Evolutionary conservation across 2,888 invertebrate genomes (phyloP).

Genomic region (Hetaerina titia): DNA sequence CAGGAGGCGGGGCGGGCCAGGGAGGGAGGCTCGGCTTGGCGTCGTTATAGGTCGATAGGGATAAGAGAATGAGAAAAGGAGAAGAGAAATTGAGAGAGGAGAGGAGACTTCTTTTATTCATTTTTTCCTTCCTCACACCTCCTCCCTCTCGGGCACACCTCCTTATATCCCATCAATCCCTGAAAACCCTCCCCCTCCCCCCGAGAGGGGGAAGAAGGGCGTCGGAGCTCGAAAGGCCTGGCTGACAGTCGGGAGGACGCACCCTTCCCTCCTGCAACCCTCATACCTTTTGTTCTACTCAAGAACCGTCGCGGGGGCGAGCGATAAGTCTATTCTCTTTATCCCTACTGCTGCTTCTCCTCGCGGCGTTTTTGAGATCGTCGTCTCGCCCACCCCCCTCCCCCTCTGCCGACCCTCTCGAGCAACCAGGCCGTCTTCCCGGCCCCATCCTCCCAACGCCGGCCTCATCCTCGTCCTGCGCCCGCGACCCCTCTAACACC

Average conservation of each 20-base stretch:
- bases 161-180: conserved; percentile 18
- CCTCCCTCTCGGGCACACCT: neutral
- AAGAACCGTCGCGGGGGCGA: neutral
- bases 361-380: neutral
- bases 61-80: too few species aligned
- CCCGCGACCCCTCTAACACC: neutral
- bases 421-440: neutral
- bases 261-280: neutral
- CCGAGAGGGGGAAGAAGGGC: neutral
- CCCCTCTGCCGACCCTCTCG: neutral
- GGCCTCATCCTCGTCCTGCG: neutral
- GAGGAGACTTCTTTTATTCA: too few species aligned
- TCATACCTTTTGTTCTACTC: conserved; percentile 25
- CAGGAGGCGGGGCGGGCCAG: too few species aligned
- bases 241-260: neutral
- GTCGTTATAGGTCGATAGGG: too few species aligned
- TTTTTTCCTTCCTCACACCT: neutral
- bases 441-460: neutral
- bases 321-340: conserved; percentile 26
- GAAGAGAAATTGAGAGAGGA: too few species aligned
- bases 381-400: neutral
- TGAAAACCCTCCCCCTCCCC: neutral
- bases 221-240: neutral
- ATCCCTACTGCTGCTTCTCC: neutral
- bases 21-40: too few species aligned